Evolutionary conservation across 2,888 invertebrate genomes (phyloP).

Genomic region (Ochropleura plecta): DNA sequence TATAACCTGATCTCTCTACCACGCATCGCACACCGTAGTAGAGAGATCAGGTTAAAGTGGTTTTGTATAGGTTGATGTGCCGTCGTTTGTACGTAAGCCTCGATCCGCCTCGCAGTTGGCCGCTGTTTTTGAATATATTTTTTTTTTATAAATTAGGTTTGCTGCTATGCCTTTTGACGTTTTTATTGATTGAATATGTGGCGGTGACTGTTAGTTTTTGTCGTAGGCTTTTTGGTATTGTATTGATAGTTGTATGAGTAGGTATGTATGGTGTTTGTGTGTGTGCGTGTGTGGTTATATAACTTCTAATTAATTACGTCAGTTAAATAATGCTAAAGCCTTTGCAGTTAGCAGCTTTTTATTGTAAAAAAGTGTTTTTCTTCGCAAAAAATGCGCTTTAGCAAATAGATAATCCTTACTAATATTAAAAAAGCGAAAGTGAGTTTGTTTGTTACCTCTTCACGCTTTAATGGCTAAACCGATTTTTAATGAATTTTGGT

Average conservation of each 20-base stretch:
- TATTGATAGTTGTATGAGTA: constrained; percentile 17
- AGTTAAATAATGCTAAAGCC: neutral
- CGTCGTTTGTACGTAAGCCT: no score
- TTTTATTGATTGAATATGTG: constrained; percentile 60
- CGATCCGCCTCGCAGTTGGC: no score
- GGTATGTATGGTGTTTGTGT: no score
- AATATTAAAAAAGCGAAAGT: no score
- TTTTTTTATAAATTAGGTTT: constrained; percentile 67
- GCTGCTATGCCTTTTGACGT: constrained; percentile 44
- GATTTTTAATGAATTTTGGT: no score
- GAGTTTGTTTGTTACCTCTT: no score
- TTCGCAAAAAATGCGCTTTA: neutral
- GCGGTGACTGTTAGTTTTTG: constrained; percentile 50
- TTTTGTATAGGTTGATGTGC: no score
- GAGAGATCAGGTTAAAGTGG: no score
- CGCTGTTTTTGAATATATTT: no score
- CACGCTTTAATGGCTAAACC: no score
- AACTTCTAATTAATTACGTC: constrained; percentile 13
- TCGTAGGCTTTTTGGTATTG: constrained; percentile 42
- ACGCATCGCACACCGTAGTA: no score
- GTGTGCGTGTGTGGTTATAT: constrained; percentile 14
- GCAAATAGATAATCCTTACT: neutral
- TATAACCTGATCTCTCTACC: no score
- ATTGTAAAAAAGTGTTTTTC: neutral
- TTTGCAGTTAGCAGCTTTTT: neutral